These are phyloP conservation scores for Mirza zaza DNA, from an alignment of 2,113 vertebrate genomes.

Conservation along the genomic window DNA sequence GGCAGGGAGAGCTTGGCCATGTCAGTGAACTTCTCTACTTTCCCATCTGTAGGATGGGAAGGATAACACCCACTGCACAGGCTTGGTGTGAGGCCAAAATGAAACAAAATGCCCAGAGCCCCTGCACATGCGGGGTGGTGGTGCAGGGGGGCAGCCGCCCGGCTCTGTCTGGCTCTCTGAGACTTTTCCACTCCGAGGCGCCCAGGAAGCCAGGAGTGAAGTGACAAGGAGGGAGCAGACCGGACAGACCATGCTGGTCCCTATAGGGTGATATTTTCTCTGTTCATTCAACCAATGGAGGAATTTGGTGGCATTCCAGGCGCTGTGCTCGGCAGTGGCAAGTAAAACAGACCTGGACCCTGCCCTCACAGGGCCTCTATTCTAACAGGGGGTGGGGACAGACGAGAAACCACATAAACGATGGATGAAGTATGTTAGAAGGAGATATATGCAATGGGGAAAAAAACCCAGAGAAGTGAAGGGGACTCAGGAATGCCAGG, in stretches of 20 bases:
- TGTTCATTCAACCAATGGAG: neutral
- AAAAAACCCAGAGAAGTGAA: neutral
- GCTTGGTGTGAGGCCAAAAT: neutral
- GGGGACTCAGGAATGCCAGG: neutral
- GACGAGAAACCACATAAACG: neutral
- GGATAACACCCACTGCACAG: too few species aligned
- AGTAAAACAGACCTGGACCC: accelerated
- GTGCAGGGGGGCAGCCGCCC: neutral
- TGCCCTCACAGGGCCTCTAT: neutral
- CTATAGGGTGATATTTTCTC: neutral
- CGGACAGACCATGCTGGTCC: neutral
- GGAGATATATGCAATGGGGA: neutral
- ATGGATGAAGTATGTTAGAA: neutral
- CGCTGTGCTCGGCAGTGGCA: neutral
- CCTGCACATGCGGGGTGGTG: accelerated
- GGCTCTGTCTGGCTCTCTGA: conserved; percentile 16
- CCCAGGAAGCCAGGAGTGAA: neutral
- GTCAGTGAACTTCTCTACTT: neutral
- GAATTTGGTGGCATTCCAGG: neutral
- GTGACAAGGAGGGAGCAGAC: neutral
- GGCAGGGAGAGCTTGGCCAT: neutral
- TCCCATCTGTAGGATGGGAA: neutral
- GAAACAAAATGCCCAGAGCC: neutral
- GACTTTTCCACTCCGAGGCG: conserved; percentile 13
- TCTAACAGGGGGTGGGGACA: neutral